Percentiles rank a stretch among this genome's conserved stretches.
These are phyloP conservation scores for Magallana nippona DNA, from an alignment of 2,888 invertebrate species.

Conservation along the genomic window DNA sequence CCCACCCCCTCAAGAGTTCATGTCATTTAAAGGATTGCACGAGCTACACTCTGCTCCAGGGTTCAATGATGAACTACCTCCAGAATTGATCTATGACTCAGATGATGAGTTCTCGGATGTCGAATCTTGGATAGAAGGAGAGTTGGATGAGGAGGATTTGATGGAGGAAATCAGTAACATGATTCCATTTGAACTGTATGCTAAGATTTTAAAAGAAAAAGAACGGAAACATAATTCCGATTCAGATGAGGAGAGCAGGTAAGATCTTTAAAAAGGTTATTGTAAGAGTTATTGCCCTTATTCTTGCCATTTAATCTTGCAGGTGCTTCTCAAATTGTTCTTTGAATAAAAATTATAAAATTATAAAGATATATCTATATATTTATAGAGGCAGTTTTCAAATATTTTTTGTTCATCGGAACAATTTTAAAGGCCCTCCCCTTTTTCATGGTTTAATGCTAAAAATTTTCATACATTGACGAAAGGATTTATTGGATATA, in stretches of 20 bases:
- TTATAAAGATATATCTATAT: no score
- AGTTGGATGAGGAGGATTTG: background rate
- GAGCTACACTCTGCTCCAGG: slow-evolving; percentile 10
- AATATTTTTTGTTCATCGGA: no score
- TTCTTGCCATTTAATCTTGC: background rate
- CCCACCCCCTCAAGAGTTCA: background rate
- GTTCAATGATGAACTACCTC: background rate
- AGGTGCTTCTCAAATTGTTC: no score
- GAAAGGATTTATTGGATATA: background rate
- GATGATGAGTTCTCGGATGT: background rate
- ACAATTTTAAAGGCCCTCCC: background rate
- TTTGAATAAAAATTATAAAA: no score
- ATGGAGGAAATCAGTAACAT: background rate
- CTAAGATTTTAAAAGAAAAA: slow-evolving; percentile 8
- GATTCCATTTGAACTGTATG: slow-evolving; percentile 6
- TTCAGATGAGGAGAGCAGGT: slow-evolving; percentile 20
- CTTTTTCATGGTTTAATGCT: background rate
- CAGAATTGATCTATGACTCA: background rate
- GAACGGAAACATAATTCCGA: background rate
- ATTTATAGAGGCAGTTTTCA: no score
- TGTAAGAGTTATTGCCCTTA: background rate
- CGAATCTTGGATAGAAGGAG: no score
- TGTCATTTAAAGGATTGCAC: background rate
- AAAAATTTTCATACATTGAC: background rate
- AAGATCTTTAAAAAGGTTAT: background rate